A percentile compares a stretch with the other conserved stretches of the same genome.
Evolutionary conservation across 2,113 vertebrate genomes (phyloP).

Genomic region (Equus przewalskii): DNA sequence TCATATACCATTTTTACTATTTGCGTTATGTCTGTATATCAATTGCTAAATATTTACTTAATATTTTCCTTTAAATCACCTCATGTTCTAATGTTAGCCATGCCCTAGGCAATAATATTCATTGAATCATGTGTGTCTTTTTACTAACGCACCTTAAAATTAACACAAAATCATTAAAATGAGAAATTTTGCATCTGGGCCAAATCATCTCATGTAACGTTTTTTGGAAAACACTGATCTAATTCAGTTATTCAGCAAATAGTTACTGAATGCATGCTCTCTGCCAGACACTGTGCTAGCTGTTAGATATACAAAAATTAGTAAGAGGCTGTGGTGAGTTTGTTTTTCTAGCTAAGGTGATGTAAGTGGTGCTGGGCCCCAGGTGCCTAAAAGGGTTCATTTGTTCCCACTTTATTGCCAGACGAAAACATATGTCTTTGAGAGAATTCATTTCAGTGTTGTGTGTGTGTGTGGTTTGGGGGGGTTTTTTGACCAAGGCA

Average conservation of each 20-base stretch:
- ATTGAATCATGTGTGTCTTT: background rate
- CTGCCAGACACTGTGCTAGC: background rate
- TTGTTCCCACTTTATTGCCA: background rate
- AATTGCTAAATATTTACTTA: background rate
- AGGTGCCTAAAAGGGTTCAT: background rate
- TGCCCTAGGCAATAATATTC: background rate
- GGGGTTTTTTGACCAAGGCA: background rate
- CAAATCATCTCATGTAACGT: background rate
- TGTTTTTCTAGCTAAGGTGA: background rate
- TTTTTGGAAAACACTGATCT: background rate
- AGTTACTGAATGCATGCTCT: background rate
- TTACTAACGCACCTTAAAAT: background rate
- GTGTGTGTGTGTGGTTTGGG: background rate
- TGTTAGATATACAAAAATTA: background rate
- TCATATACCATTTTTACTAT: background rate
- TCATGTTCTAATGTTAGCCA: background rate
- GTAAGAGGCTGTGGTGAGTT: background rate
- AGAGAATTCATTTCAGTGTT: background rate
- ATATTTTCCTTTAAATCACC: background rate
- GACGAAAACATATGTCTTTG: background rate
- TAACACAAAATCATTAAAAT: constrained; percentile 37
- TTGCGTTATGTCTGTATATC: background rate
- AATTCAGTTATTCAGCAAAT: background rate
- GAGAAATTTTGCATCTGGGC: background rate
- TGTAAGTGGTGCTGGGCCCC: background rate